Evolutionary conservation across 2,888 invertebrate genomes (phyloP), one percentile per base, ranked within the genome.

Genomic region (Eueremaeus valkanovi): DNA sequence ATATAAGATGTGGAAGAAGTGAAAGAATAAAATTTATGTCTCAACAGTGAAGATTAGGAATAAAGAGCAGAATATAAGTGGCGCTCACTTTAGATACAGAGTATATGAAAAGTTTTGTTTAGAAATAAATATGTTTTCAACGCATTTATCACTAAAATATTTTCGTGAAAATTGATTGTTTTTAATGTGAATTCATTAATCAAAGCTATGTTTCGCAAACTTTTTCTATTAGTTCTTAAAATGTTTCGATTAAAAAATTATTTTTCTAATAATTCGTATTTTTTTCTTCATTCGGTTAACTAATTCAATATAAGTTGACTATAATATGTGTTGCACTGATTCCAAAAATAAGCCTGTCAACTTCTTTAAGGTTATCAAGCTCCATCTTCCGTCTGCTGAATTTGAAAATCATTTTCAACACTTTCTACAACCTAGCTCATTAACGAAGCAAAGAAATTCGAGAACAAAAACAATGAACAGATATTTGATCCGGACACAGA

Each of bases 21-120:
- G 51, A 51, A 24, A 55, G 18, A 68, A 68, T 68, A 36, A 68
- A 68, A 68, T 68, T 68, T 40, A 68, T 68, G 68, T 68, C 68
- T 24, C n/a, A 61, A 40, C 8, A 68, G 68, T 42, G 24, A 68
- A 63, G 68, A 68, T 68, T 68, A 68, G 68, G 13, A 68, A 40
- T 68, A 40, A 36, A 68, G 40, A 33, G 33, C 61, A n/a, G 29
- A 58, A 27, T 42, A 24, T 68, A 68, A 68, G 68, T 68, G 68
- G 40, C 68, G 68, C 16, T 68, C 36, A 36, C 36, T 36, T 21
- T 16, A 33, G 16, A 63, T 33, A 33, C n/a, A 31, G 16, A n/a
- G 9, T 36, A 36, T 33, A 24, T 68, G 5, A 40, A 36, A 36
- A 33, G 13, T 3, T 42, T 36, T 33, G 21, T 61, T 33, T 61